phyloP scores from a whole-genome alignment of 2,113 vertebrate genomes.

The Myxocyprinus asiaticus region DNA sequence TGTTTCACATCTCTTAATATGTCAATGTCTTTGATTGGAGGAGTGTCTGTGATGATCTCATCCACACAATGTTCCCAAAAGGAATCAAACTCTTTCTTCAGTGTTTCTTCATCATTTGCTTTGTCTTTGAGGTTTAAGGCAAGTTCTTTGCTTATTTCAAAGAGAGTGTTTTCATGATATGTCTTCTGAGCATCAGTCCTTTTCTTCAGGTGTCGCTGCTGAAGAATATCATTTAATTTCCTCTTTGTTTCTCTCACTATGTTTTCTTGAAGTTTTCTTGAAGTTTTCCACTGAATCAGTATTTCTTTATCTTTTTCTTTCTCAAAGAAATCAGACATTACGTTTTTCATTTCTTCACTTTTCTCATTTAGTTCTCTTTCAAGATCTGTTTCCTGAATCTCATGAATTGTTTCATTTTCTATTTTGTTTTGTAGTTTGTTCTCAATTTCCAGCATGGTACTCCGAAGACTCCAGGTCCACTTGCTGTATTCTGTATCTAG shows the following conservation, averaged over 20 bases:
- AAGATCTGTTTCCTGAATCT: neutral
- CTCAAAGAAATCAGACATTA: neutral
- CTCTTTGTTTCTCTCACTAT: neutral
- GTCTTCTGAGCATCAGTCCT: neutral
- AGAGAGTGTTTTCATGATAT: neutral
- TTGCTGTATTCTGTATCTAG: too few species aligned
- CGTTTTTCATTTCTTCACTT: neutral
- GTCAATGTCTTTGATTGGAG: neutral
- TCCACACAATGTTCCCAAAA: neutral
- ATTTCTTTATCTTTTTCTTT: neutral
- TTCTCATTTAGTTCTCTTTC: neutral
- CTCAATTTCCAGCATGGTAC: too few species aligned
- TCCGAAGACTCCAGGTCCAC: too few species aligned
- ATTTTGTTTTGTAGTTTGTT: neutral
- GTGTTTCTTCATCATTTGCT: neutral
- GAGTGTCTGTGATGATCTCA: neutral
- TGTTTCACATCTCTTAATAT: neutral
- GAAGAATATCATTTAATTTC: neutral
- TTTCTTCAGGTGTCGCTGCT: neutral
- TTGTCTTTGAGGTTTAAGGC: neutral
- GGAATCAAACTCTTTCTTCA: neutral
- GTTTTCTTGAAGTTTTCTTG: neutral
- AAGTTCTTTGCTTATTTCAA: conserved; percentile 3
- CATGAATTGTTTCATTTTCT: neutral
- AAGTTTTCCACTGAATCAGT: conserved; percentile 6